Conservation (phyloP, 2,113 vertebrate genomes). For the Rhipidura dahli region DNA sequence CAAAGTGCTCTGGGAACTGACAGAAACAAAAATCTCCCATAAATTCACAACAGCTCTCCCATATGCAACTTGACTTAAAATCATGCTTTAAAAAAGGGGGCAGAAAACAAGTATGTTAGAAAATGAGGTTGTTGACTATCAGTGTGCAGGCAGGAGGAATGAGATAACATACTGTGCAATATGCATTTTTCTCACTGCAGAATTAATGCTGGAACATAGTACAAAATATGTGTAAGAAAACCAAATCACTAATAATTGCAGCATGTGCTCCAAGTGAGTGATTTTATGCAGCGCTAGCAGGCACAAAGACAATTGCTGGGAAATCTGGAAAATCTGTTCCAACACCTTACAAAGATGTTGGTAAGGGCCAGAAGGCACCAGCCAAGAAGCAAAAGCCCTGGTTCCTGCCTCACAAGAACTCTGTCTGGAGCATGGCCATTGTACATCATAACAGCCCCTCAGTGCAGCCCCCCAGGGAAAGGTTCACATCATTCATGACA, state of each 20-base stretch:
- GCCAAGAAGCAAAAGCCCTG: neutral
- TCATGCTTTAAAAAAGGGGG: neutral
- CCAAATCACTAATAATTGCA: neutral
- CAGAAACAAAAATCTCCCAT: neutral
- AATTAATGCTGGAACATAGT: neutral
- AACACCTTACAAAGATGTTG: neutral
- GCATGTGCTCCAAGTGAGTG: neutral
- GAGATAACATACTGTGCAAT: neutral
- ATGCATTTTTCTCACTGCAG: neutral
- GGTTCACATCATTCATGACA: neutral
- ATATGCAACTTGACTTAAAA: neutral
- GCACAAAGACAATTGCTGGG: neutral
- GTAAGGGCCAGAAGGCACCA: neutral
- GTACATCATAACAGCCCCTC: accelerated
- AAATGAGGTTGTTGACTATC: neutral
- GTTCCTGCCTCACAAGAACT: neutral
- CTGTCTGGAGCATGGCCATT: neutral
- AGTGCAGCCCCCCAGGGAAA: neutral
- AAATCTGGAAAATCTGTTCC: neutral
- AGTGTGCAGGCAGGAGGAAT: neutral
- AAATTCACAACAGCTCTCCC: neutral
- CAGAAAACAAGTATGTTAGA: accelerated
- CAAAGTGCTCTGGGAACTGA: neutral
- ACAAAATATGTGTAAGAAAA: neutral
- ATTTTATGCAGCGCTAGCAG: neutral